Evolutionary conservation across 1,140 invertebrate species (phyloP).

Genomic region (Triops longicaudatus): DNA sequence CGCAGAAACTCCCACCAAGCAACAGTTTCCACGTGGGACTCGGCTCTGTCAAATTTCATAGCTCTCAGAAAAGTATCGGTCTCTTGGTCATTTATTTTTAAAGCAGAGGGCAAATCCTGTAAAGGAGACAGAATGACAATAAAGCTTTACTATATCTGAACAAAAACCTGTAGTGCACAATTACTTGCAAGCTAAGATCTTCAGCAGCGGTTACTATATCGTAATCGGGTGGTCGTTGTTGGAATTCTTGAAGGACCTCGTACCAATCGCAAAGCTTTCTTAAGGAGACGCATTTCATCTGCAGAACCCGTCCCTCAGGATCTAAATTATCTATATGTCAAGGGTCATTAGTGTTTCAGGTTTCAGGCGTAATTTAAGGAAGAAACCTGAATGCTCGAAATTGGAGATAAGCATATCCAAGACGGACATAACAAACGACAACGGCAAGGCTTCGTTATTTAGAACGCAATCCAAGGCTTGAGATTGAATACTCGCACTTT

Average conservation of each 20-base stretch:
- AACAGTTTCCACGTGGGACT: background rate
- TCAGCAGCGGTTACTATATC: background rate
- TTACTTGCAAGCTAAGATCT: background rate
- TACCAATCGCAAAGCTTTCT: background rate
- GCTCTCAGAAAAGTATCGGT: constrained; percentile 18
- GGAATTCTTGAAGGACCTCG: background rate
- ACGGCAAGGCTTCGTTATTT: background rate
- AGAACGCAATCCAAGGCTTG: constrained; percentile 22
- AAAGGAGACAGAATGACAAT: background rate
- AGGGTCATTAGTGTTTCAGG: background rate
- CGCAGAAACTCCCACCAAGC: background rate
- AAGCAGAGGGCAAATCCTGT: constrained; percentile 16
- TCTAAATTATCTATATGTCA: constrained; percentile 14
- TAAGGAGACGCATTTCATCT: constrained; percentile 14
- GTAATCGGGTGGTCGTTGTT: constrained; percentile 23
- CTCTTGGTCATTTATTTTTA: constrained; percentile 15
- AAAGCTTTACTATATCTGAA: background rate
- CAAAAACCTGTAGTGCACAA: background rate
- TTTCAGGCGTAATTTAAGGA: background rate
- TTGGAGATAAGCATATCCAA: constrained; percentile 18
- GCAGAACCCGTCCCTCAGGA: constrained; percentile 18
- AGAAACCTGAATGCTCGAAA: constrained; percentile 17
- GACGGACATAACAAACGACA: background rate
- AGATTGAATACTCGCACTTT: constrained; percentile 17
- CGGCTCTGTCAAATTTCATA: constrained; percentile 20